Evolutionary conservation across 2,888 invertebrate species (phyloP), one percentile per base, ranked within the genome.

Genomic region (Atrina japonica): DNA sequence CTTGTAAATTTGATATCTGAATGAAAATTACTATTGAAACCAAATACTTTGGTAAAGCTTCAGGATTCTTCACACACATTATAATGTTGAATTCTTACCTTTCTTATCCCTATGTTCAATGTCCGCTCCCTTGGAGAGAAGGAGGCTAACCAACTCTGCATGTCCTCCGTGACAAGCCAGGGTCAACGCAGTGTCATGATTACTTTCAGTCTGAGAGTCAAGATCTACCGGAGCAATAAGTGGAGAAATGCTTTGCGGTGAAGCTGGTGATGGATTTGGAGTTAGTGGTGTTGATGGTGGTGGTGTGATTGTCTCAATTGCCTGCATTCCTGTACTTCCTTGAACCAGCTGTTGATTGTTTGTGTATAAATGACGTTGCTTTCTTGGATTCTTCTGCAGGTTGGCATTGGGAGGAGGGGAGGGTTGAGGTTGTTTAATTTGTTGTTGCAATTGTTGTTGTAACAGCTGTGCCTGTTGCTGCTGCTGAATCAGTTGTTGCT

Each of bases 101-200:
- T 99, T 99, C 91, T 99, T 99, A 91, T 99, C 99, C 35, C 98
- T 94, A 91, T 99, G 99, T 91, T 99, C 98, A 89, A 99, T 97
- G 90, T 98, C 96, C 0, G 99, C 97, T 66, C 97, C 97, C 75
- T 98, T 94, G 80, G 94, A 94, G 60, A 99, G 93, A 77, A 99
- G 93, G 86, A 99, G 93, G 89, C 96, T 96, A 11, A 98, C 98
- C 23, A 99, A 93, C 87, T 99, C 98, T 88, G 97, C 96, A 0
- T 99, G 98, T 23, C 91, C 92, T 76, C 98, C 98, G 72, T 97
- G 97, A 91, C 98, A 98, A 56, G 99, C 99, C 73, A 99, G 93
- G 41, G 99, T 99, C 68, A 99, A 93, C 65, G 99, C 98, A 3
- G 99, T 99, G 92, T 99, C 99, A 91, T 98, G 97, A 93, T 99